Conservation (phyloP, 2,797 vertebrate genomes). For the Sebastes cheni region DNA sequence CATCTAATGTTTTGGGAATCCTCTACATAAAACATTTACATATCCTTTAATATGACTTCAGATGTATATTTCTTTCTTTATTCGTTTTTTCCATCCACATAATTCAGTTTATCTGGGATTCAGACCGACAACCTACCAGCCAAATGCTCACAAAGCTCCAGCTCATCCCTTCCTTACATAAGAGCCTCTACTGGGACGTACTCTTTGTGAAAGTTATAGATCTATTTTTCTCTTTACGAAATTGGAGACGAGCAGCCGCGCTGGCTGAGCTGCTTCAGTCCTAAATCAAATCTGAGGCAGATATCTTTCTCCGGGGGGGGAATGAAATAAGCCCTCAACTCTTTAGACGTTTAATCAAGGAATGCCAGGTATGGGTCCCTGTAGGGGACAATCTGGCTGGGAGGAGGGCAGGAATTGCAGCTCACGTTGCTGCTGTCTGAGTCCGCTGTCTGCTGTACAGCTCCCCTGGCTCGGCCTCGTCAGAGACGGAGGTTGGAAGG, state of each 20-base stretch:
- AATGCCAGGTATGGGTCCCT: conserved; percentile 26
- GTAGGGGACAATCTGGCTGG: neutral
- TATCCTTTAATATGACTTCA: neutral
- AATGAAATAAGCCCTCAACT: conserved; percentile 36
- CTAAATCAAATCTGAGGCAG: conserved; percentile 42
- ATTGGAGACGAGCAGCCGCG: neutral
- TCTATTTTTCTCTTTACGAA: conserved; percentile 37
- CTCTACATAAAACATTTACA: neutral
- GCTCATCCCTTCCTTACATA: neutral
- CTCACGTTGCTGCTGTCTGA: neutral
- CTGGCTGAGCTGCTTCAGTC: neutral
- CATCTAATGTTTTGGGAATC: neutral
- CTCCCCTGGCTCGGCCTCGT: neutral
- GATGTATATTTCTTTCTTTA: neutral
- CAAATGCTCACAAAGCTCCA: neutral
- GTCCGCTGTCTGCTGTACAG: neutral
- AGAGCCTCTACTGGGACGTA: neutral
- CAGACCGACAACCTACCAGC: neutral
- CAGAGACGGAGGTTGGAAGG: neutral
- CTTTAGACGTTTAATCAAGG: conserved; percentile 45
- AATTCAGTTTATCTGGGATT: neutral
- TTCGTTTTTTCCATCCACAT: neutral
- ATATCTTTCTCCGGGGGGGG: conserved; percentile 30
- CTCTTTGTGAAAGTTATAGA: conserved; percentile 29
- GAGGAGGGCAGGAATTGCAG: neutral